phyloP scores from a whole-genome alignment of 2,797 vertebrate genomes.

The Acipenser ruthenus region DNA sequence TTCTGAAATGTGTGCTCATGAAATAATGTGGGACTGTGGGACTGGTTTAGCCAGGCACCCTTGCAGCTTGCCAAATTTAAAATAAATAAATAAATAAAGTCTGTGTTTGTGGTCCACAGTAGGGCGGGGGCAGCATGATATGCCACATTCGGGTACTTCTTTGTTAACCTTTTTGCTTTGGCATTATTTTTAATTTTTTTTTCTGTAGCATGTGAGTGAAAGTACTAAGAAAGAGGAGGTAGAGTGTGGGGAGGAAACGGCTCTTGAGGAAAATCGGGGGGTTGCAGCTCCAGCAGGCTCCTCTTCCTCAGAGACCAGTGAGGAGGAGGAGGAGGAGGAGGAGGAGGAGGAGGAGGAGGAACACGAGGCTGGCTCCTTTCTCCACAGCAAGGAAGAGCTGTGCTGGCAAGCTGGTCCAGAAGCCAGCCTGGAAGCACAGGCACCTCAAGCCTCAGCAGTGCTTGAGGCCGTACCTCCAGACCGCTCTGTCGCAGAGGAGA shows the following conservation, averaged over 20 bases:
- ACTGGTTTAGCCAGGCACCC: too few species aligned
- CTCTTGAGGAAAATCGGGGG: slow-evolving; percentile 41
- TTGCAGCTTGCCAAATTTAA: too few species aligned
- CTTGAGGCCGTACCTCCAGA: not conserved
- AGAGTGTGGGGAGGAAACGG: slow-evolving; percentile 36
- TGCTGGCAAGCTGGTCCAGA: slow-evolving; percentile 34
- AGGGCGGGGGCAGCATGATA: too few species aligned
- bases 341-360: slow-evolving; percentile 25
- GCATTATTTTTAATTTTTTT: slow-evolving; percentile 14
- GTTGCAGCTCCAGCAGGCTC: slow-evolving; percentile 42
- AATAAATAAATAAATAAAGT: too few species aligned
- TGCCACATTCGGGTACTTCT: too few species aligned
- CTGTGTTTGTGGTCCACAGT: too few species aligned
- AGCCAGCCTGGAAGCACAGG: slow-evolving; percentile 31
- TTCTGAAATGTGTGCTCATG: too few species aligned
- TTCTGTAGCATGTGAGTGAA: slow-evolving; percentile 56
- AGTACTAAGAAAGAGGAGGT: slow-evolving; percentile 52
- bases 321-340: slow-evolving; percentile 26
- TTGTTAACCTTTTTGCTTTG: too few species aligned
- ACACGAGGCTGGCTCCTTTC: slow-evolving; percentile 24
- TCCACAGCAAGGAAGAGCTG: slow-evolving; percentile 35
- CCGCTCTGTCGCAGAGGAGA: slow-evolving; percentile 34
- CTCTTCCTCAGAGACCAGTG: slow-evolving; percentile 42
- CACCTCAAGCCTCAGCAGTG: slow-evolving; percentile 27
- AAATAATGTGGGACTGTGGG: too few species aligned